Evolutionary conservation across 2,888 invertebrate genomes (phyloP).

Genomic region (Drosophila infuscata): DNA sequence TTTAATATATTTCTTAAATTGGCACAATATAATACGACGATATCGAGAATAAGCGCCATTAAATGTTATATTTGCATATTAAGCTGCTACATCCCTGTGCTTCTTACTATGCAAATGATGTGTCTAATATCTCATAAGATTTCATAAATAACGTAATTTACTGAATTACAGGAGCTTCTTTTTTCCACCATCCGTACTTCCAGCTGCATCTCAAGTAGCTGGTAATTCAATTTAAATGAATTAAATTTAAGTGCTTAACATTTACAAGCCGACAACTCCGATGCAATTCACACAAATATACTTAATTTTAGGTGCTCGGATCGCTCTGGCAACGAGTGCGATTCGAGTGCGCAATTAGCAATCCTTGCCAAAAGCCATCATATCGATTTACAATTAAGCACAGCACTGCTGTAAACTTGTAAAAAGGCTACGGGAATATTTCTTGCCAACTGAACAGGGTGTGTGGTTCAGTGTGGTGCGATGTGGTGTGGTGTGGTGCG

Average conservation of each 20-base stretch:
- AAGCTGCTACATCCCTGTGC: neutral
- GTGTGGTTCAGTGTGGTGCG: constrained; percentile 2
- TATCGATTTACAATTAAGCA: constrained; percentile 75
- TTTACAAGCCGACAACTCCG: constrained; percentile 14
- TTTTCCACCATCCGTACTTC: neutral
- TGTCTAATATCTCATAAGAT: neutral
- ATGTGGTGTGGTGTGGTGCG: constrained; percentile 2
- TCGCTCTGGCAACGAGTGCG: constrained; percentile 18
- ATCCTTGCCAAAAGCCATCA: constrained; percentile 39
- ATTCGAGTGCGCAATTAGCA: constrained; percentile 65
- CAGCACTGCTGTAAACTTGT: constrained; percentile 31
- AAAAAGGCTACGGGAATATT: constrained; percentile 42
- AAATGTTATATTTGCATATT: neutral
- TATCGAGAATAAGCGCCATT: neutral
- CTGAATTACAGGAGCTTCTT: neutral
- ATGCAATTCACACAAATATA: constrained; percentile 46
- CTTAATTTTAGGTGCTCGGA: constrained; percentile 29
- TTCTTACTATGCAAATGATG: constrained; percentile 1
- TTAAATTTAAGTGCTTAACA: constrained; percentile 23
- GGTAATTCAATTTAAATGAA: constrained; percentile 12
- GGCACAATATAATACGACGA: neutral
- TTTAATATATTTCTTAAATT: neutral
- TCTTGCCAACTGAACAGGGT: constrained; percentile 12
- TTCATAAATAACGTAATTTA: neutral
- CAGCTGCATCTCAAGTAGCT: constrained; percentile 2